Percentiles rank a stretch among this genome's conserved stretches.
phyloP scores from a whole-genome alignment of 2,888 invertebrate genomes.

The Erebia ligea region DNA sequence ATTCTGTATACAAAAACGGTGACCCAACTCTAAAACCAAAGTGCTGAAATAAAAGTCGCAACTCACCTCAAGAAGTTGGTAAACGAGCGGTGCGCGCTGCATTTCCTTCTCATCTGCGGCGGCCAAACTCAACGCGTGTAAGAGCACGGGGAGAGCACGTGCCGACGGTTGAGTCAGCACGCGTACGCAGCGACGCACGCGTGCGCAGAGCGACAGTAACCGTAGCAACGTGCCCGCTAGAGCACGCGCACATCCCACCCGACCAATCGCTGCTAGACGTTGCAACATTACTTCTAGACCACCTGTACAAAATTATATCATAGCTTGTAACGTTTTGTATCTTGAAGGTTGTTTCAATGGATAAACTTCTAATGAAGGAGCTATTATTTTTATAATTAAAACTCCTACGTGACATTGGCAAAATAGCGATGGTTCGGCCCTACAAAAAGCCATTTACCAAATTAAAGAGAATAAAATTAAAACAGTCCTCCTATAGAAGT shows the following conservation, averaged over 20 bases:
- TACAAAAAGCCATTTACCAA: too few species aligned
- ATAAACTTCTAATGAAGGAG: neutral
- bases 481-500: too few species aligned
- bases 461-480: too few species aligned
- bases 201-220: slow-evolving; percentile 94
- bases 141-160: slow-evolving; percentile 91
- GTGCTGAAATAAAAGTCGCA: neutral
- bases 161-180: slow-evolving; percentile 93
- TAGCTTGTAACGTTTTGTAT: neutral
- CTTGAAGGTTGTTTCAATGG: neutral
- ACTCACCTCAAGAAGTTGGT: slow-evolving; percentile 91
- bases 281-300: slow-evolving; percentile 90
- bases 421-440: too few species aligned
- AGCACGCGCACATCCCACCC: slow-evolving; percentile 93
- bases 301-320: slow-evolving; percentile 54
- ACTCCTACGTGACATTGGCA: too few species aligned
- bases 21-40: too few species aligned
- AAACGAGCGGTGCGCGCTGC: slow-evolving; percentile 91
- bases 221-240: slow-evolving; percentile 95
- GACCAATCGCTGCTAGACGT: slow-evolving; percentile 92
- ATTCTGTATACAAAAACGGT: too few species aligned
- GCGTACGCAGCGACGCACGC: slow-evolving; percentile 94
- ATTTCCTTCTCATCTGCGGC: slow-evolving; percentile 84
- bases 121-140: slow-evolving; percentile 91
- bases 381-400: neutral